A percentile compares a stretch with the other conserved stretches of the same genome.
Conservation (phyloP, 1,140 invertebrate species). For the Ceratosolen solmsi region DNA sequence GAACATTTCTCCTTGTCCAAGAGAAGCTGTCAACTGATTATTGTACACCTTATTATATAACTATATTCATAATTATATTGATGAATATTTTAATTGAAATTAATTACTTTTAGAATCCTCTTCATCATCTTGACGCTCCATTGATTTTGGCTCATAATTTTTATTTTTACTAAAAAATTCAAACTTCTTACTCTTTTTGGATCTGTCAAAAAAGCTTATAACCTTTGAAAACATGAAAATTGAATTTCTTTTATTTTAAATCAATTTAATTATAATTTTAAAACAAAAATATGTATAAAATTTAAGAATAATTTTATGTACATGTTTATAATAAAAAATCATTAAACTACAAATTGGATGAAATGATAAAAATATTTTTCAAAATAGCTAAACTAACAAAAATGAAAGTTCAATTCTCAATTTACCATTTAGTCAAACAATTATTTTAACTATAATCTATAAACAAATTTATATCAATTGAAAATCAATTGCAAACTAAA, state of each 20-base stretch:
- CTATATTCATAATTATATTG: background rate
- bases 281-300: too few relatives aligned
- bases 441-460: too few relatives aligned
- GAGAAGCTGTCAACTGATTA: conserved; percentile 58
- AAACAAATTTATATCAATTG: too few relatives aligned
- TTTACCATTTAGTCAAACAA: too few relatives aligned
- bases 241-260: conserved; percentile 29
- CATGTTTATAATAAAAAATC: too few relatives aligned
- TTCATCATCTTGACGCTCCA: conserved; percentile 62
- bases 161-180: conserved; percentile 15
- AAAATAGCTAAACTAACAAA: too few relatives aligned
- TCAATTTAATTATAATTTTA: too few relatives aligned
- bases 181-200: conserved; percentile 22
- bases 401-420: too few relatives aligned
- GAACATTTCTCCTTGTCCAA: conserved; percentile 54
- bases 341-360: too few relatives aligned
- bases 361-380: too few relatives aligned
- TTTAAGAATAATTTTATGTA: too few relatives aligned
- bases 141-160: conserved; percentile 50
- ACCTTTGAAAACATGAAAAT: conserved; percentile 45
- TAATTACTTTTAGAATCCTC: conserved; percentile 59
- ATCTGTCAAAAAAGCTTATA: conserved; percentile 46
- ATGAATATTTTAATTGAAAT: conserved; percentile 14
- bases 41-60: background rate
- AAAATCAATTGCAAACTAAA: too few relatives aligned